A percentile compares a stretch with the other conserved stretches of the same genome.
phyloP scores from a whole-genome alignment of 2,113 vertebrate species.

The Callaeas wilsoni region DNA sequence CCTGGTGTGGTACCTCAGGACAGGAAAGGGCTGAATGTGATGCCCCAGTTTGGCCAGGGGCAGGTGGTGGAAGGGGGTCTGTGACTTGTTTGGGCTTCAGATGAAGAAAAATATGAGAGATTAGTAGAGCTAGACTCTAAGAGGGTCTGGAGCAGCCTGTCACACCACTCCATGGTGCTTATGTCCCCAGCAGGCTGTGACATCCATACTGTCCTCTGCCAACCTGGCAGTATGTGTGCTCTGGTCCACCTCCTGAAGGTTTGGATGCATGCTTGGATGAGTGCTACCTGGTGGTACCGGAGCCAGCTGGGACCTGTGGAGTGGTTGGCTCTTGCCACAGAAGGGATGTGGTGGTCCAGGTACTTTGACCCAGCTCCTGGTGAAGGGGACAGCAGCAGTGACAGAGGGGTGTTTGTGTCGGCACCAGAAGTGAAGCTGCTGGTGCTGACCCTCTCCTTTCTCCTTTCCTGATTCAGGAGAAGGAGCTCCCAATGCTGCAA shows the following conservation, averaged over 20 bases:
- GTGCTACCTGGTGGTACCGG: not conserved
- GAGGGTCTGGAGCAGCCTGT: not conserved
- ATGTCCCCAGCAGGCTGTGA: not conserved
- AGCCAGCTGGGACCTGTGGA: not conserved
- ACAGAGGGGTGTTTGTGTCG: not conserved
- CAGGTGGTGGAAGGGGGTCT: not conserved
- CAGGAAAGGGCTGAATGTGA: not conserved
- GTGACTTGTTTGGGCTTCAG: not conserved
- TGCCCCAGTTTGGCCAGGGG: not conserved
- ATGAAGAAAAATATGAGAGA: not conserved
- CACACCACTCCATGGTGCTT: not conserved
- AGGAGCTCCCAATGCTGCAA: not conserved
- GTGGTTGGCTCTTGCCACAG: not conserved
- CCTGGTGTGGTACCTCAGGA: rapidly evolving
- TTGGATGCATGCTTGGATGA: not conserved
- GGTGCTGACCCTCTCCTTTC: not conserved
- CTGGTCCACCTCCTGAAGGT: not conserved
- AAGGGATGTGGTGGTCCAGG: not conserved
- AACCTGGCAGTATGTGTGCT: not conserved
- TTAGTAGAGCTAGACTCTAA: not conserved
- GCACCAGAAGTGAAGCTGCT: not conserved
- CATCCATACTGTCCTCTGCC: not conserved
- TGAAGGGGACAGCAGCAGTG: not conserved
- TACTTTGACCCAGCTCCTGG: not conserved
- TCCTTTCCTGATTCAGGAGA: not conserved